These are phyloP conservation scores for Cyclura pinguis DNA, from an alignment of 2,797 vertebrate species.

Conservation along the genomic window DNA sequence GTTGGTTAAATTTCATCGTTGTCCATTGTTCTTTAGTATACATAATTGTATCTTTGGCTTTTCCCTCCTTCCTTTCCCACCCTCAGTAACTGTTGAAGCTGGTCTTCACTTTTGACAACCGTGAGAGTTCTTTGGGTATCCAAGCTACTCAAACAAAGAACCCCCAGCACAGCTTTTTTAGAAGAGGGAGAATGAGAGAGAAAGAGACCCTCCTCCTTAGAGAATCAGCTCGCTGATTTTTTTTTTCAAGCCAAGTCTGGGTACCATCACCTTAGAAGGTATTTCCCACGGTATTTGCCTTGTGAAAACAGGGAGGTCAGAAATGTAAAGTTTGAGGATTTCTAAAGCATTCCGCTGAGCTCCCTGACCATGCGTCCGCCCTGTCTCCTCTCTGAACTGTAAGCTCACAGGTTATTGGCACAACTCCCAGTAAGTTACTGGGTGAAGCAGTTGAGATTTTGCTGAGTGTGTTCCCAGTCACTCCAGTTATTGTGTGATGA, in stretches of 20 bases:
- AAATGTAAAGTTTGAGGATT: conserved; percentile 56
- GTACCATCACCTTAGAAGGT: neutral
- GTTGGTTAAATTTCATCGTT: neutral
- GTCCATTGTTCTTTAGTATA: neutral
- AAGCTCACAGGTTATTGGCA: conserved; percentile 62
- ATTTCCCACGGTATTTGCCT: conserved; percentile 68
- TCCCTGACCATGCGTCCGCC: neutral
- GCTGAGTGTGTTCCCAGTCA: neutral
- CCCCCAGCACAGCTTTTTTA: conserved; percentile 57
- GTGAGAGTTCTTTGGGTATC: conserved; percentile 75
- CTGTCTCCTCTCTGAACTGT: fast-evolving
- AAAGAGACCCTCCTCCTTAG: conserved; percentile 51
- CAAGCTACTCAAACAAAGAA: conserved; percentile 76
- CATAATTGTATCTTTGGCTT: neutral
- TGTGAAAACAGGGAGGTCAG: conserved; percentile 53
- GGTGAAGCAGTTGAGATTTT: conserved; percentile 33
- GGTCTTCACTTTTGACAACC: conserved; percentile 69
- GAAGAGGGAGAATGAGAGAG: neutral
- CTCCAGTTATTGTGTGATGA: neutral
- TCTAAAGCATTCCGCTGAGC: conserved; percentile 32
- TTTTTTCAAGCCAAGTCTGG: conserved; percentile 54
- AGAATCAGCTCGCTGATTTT: conserved; percentile 44
- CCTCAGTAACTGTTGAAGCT: conserved; percentile 52
- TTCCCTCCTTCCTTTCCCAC: neutral
- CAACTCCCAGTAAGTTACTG: conserved; percentile 59